Percentiles rank a stretch among this genome's conserved stretches.
These are phyloP conservation scores for Apodemus sylvaticus DNA, from an alignment of 2,113 vertebrate genomes.

Conservation along the genomic window DNA sequence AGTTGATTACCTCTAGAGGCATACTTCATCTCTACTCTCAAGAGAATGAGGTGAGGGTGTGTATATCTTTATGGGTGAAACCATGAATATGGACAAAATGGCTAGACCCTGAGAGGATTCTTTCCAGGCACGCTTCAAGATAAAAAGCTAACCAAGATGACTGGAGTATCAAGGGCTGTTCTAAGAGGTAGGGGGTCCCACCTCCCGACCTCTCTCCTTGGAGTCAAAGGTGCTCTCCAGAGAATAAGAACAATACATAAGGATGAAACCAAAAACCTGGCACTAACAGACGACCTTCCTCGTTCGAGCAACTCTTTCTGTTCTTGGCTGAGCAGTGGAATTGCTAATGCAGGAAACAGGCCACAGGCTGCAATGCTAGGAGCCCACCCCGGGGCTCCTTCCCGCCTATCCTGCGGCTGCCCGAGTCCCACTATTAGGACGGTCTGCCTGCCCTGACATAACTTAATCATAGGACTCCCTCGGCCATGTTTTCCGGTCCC, in stretches of 20 bases:
- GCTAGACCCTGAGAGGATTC: neutral
- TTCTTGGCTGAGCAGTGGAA: neutral
- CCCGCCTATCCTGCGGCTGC: neutral
- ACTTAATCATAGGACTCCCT: rapidly evolving
- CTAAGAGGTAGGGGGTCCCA: neutral
- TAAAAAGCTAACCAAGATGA: neutral
- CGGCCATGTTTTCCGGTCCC: neutral
- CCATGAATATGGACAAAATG: neutral
- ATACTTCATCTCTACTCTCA: neutral
- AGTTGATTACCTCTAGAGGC: neutral
- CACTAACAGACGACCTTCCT: neutral
- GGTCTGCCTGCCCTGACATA: neutral
- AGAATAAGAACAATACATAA: no score
- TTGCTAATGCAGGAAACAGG: neutral
- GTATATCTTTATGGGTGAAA: neutral
- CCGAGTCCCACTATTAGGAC: neutral
- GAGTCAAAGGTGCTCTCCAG: neutral
- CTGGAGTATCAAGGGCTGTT: neutral
- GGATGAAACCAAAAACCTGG: neutral
- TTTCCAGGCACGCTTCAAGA: neutral
- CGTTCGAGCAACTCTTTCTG: neutral
- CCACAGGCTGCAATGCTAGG: neutral
- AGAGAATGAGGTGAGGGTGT: neutral
- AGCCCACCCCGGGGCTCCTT: neutral
- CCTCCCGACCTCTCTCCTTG: neutral